Evolutionary conservation across 2,113 vertebrate genomes (phyloP), one percentile per base, ranked within the genome.

Genomic region (Camelus dromedarius): DNA sequence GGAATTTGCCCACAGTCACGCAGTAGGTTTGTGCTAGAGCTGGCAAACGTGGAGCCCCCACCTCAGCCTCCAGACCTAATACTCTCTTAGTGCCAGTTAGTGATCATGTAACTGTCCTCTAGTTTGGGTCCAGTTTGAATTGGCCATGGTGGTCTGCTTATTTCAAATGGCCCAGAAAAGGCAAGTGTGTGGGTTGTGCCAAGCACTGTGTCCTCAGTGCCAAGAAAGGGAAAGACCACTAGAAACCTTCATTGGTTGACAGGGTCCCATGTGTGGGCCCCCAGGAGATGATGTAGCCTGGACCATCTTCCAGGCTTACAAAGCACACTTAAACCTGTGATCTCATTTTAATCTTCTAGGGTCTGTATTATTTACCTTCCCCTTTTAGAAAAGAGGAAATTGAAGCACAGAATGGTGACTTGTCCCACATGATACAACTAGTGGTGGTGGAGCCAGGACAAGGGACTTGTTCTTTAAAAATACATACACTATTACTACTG

Each of bases 111-210:
- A 52, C 48, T 42, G 54, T 84, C 9, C n/a, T 80, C 54, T 67
- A 54, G 1, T 14, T 16, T 50, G 50, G 24, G 10, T 79, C 54
- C 24, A 93, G n/a, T 64, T 89, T 84, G 91, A 56, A 20, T 30
- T 85, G 18, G 6, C 48, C 28, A 1, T 1, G 52, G 52, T 56
- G 88, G 92, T 89, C 64, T 66, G 35, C 76, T 86, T 66, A 90
- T 82, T 77, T 77, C 54, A 94, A 93, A 88, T 94, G 67, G 26
- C 38, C 28, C 18, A 7, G 67, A 81, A 95, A 38, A 92, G 54
- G 32, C 4, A 56, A 67, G 28, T 8, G 2, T 84, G n/a, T 24
- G 69, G 28, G 30, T 30, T 81, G 30, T 73, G 56, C 54, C 81
- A 82, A 81, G 69, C 12, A 58, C 28, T 83, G 38, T 2, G 1